Evolutionary conservation across 2,797 vertebrate species (phyloP).

Genomic region (Caiman crocodilus): DNA sequence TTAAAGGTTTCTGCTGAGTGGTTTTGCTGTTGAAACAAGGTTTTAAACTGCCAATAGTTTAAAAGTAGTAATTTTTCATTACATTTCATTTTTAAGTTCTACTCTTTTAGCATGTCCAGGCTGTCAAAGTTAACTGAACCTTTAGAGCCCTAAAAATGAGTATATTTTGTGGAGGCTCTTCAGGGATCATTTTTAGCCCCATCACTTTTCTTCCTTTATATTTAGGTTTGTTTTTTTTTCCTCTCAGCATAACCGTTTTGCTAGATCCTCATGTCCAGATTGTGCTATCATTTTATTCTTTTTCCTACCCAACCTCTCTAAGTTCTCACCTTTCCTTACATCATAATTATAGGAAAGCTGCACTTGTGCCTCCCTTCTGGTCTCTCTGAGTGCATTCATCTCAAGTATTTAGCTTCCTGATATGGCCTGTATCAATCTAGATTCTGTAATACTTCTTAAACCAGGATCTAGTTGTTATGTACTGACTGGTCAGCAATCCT

Average conservation of each 20-base stretch:
- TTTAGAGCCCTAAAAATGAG: conserved; percentile 51
- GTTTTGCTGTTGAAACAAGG: conserved; percentile 68
- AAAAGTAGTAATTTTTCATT: conserved; percentile 70
- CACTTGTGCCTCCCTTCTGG: background rate
- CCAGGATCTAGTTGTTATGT: background rate
- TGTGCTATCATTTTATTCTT: background rate
- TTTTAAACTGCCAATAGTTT: conserved; percentile 72
- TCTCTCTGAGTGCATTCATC: fast-evolving
- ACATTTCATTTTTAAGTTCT: conserved; percentile 45
- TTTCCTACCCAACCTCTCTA: background rate
- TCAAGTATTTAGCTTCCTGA: fast-evolving
- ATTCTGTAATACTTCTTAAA: fast-evolving
- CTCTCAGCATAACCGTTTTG: background rate
- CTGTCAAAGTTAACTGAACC: conserved; percentile 77
- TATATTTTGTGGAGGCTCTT: conserved; percentile 27
- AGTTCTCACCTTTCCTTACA: background rate
- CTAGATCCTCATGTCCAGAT: background rate
- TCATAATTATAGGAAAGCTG: background rate
- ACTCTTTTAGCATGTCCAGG: conserved; percentile 65
- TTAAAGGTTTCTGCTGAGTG: conserved; percentile 59
- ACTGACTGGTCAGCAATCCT: fast-evolving
- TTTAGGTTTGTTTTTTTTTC: conserved; percentile 30
- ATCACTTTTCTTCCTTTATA: conserved; percentile 50
- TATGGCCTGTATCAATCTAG: background rate
- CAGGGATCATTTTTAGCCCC: conserved; percentile 44